A percentile compares a stretch with the other conserved stretches of the same genome.
These are phyloP conservation scores for Zosterops japonicus DNA, from an alignment of 2,113 vertebrate genomes.

Conservation along the genomic window DNA sequence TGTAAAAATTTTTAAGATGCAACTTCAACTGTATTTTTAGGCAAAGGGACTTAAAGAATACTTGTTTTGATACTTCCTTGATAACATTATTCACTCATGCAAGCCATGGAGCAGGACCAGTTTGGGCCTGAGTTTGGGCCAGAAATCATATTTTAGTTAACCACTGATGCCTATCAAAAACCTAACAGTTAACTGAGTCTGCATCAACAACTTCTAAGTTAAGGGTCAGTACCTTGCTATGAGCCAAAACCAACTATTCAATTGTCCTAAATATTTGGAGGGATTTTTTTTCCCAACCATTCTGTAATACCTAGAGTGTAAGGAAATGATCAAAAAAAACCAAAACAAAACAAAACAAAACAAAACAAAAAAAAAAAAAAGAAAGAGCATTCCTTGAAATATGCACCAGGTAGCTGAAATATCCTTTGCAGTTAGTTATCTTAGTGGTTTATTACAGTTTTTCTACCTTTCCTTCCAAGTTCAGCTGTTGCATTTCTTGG, in stretches of 20 bases:
- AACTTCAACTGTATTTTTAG: neutral
- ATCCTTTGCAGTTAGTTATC: neutral
- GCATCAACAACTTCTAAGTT: neutral
- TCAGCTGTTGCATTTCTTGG: conserved; percentile 99
- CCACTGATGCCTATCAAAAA: neutral
- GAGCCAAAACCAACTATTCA: neutral
- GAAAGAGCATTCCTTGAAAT: neutral
- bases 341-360: too few species aligned
- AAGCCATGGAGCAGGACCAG: neutral
- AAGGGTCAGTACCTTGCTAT: neutral
- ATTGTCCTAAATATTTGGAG: neutral
- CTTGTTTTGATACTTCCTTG: neutral
- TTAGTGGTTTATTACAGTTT: neutral
- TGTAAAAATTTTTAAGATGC: neutral
- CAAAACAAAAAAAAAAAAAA: neutral
- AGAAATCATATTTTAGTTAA: neutral
- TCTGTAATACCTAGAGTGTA: neutral
- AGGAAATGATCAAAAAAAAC: neutral
- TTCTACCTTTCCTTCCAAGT: conserved; percentile 97
- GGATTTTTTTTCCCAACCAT: neutral
- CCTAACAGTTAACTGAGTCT: neutral
- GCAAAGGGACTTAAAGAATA: neutral
- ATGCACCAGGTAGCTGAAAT: neutral
- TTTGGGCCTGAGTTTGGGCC: neutral
- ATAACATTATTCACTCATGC: neutral